Conservation (phyloP, 2,113 vertebrate species). For the Cyanocitta stelleri region DNA sequence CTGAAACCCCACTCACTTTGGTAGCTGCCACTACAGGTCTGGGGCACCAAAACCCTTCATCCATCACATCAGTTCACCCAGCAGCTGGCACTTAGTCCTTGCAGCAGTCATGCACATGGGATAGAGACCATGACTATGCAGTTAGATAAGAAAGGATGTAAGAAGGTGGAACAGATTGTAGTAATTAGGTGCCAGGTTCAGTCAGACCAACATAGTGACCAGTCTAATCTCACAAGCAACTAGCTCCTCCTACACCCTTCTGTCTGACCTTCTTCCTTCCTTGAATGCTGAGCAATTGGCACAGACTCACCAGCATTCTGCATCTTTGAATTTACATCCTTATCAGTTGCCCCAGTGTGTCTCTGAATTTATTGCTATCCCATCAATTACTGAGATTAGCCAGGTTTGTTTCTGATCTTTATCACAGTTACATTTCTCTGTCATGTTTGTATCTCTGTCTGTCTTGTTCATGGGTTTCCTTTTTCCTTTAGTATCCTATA, state of each 20-base stretch:
- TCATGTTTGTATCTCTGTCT: not conserved
- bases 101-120: not conserved
- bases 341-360: not conserved
- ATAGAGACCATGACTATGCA: accelerated
- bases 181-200: not conserved
- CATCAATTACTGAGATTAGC: not conserved
- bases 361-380: not conserved
- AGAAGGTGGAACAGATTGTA: not conserved
- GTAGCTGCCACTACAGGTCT: not conserved
- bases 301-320: not conserved
- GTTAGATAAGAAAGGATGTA: not conserved
- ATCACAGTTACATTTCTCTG: not conserved
- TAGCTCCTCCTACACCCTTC: not conserved
- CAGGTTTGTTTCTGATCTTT: not conserved
- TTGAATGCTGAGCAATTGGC: not conserved
- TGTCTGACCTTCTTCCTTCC: not conserved
- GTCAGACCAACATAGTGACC: not conserved
- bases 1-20: not conserved
- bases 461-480: not conserved
- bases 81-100: not conserved
- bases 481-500: not conserved
- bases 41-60: not conserved
- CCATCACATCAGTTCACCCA: accelerated
- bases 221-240: not conserved
- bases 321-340: not conserved